These are phyloP conservation scores for Pristionchus fissidentatus DNA, from an alignment of 2,888 invertebrate species.

Conservation along the genomic window DNA sequence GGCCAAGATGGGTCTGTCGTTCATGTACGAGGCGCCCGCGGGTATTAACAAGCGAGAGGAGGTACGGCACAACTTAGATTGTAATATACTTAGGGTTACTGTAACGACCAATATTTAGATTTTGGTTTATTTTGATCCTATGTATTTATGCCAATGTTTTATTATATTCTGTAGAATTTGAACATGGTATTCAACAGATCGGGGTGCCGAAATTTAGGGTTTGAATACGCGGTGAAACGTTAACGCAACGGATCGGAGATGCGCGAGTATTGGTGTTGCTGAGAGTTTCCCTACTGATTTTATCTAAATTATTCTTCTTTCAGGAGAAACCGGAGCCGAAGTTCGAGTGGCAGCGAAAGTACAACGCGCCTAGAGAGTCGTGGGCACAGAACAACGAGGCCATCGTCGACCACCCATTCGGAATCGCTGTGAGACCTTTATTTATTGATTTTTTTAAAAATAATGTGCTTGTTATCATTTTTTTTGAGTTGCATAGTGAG, in stretches of 20 bases:
- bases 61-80: not conserved
- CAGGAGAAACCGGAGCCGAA: slow-evolving; percentile 88
- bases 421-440: slow-evolving; percentile 90
- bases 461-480: not conserved
- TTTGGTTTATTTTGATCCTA: not conserved
- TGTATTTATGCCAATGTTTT: too few relatives aligned
- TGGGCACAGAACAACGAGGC: slow-evolving; percentile 97
- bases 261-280: too few relatives aligned
- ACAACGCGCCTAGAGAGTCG: slow-evolving; percentile 96
- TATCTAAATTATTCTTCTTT: slow-evolving; percentile 5
- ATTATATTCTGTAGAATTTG: too few relatives aligned
- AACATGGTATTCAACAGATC: too few relatives aligned
- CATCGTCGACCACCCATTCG: slow-evolving; percentile 84
- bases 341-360: slow-evolving; percentile 99
- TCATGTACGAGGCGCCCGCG: slow-evolving; percentile 99
- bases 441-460: slow-evolving; percentile 82
- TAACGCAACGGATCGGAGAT: too few relatives aligned
- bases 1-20: slow-evolving; percentile 96
- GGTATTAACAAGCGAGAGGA: slow-evolving; percentile 79
- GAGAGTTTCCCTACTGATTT: not conserved
- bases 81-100: slow-evolving; percentile 16
- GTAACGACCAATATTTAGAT: not conserved
- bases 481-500: too few relatives aligned
- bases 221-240: too few relatives aligned
- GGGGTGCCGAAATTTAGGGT: too few relatives aligned